These are phyloP conservation scores for Maniola jurtina DNA, from an alignment of 1,140 invertebrate genomes.

Conservation along the genomic window DNA sequence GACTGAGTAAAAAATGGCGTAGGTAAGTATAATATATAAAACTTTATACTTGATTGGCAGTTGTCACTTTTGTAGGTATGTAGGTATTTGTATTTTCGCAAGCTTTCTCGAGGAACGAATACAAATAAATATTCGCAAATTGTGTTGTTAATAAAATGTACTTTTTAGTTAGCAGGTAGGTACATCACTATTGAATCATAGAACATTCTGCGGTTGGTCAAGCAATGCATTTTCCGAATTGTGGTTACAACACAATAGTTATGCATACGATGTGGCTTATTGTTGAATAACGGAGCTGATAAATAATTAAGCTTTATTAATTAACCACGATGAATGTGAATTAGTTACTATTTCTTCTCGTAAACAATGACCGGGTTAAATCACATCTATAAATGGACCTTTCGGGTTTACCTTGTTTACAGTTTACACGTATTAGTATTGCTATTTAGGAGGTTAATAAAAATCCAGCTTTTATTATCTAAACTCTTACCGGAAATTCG, in stretches of 20 bases:
- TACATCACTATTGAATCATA: background rate
- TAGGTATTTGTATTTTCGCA: too few relatives aligned
- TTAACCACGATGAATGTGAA: constrained; percentile 30
- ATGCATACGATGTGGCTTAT: background rate
- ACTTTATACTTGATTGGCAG: too few relatives aligned
- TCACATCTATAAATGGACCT: background rate
- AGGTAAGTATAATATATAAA: too few relatives aligned
- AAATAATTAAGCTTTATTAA: constrained; percentile 20
- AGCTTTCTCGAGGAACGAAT: too few relatives aligned
- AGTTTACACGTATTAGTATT: background rate
- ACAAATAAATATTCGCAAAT: too few relatives aligned
- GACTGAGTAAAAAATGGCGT: too few relatives aligned
- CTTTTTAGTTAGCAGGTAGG: too few relatives aligned
- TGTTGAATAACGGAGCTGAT: constrained; percentile 16
- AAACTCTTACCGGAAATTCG: too few relatives aligned
- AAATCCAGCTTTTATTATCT: too few relatives aligned
- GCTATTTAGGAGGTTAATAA: too few relatives aligned
- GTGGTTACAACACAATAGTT: constrained; percentile 35
- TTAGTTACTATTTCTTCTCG: constrained; percentile 6
- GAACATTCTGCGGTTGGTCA: constrained; percentile 31
- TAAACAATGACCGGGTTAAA: constrained; percentile 6
- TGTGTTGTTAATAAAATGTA: too few relatives aligned
- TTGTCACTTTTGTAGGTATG: too few relatives aligned
- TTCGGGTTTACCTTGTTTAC: background rate
- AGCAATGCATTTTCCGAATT: constrained; percentile 36